These are phyloP conservation scores for Salvelinus alpinus DNA, from an alignment of 2,113 vertebrate species.

Conservation along the genomic window DNA sequence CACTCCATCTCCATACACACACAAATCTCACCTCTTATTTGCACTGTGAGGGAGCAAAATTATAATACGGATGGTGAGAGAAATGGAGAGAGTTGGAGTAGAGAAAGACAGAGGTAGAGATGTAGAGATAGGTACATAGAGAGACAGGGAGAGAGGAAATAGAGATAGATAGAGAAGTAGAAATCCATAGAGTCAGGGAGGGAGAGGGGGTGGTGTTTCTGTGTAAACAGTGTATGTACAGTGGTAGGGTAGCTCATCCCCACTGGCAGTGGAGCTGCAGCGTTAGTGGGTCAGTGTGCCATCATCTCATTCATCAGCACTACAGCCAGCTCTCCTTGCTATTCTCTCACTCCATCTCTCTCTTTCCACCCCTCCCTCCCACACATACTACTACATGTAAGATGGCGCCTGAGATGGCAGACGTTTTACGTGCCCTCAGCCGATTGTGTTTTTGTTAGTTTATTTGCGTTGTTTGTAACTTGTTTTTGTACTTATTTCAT, in stretches of 20 bases:
- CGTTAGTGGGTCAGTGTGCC: constrained; percentile 78
- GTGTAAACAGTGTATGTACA: constrained; percentile 23
- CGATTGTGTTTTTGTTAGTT: too few relatives aligned
- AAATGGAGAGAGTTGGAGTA: neutral
- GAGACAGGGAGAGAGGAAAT: constrained; percentile 31
- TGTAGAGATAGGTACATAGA: neutral
- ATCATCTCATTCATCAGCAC: constrained; percentile 66
- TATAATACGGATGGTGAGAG: constrained; percentile 29
- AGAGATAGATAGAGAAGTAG: constrained; percentile 3
- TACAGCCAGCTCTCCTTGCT: constrained; percentile 52
- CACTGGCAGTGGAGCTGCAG: constrained; percentile 51
- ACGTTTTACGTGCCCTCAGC: too few relatives aligned
- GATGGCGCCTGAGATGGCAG: too few relatives aligned
- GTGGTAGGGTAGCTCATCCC: constrained; percentile 57
- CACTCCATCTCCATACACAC: neutral
- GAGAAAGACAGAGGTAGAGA: constrained; percentile 29
- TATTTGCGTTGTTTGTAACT: too few relatives aligned
- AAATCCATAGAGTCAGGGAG: neutral
- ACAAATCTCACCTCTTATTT: neutral
- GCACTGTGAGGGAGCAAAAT: neutral
- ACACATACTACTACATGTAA: neutral
- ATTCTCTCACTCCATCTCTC: constrained; percentile 33
- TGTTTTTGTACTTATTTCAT: too few relatives aligned
- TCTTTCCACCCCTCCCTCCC: constrained; percentile 14
- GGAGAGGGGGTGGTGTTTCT: constrained; percentile 16